Conservation (phyloP, 2,888 invertebrate species). For the Volucella zonaria region DNA sequence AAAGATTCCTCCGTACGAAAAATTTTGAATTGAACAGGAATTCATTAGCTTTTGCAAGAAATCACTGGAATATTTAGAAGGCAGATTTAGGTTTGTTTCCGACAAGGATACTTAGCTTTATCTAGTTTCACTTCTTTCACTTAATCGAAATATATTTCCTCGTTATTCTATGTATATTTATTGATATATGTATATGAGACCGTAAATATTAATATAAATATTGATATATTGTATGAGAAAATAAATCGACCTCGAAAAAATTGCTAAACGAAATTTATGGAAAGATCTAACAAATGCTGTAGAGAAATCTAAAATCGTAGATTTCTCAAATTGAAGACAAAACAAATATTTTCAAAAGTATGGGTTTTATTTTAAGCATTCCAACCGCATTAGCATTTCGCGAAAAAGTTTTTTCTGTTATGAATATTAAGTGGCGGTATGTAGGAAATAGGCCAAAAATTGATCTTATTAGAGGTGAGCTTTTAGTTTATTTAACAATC, state of each 20-base stretch:
- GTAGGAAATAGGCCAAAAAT: slow-evolving; percentile 24
- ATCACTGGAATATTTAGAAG: slow-evolving; percentile 33
- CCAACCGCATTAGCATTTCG: slow-evolving; percentile 27
- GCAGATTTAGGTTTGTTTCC: slow-evolving; percentile 22
- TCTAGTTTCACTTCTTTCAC: slow-evolving; percentile 19
- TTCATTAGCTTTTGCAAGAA: slow-evolving; percentile 40
- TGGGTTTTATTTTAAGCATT: slow-evolving; percentile 38
- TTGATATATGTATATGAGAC: slow-evolving; percentile 17
- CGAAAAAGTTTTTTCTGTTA: slow-evolving; percentile 22
- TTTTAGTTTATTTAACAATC: slow-evolving; percentile 16
- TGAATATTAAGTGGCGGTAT: slow-evolving; percentile 28
- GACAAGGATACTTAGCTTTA: slow-evolving; percentile 7
- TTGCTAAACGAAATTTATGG: slow-evolving; percentile 2
- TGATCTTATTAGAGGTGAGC: slow-evolving; percentile 23
- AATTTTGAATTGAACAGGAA: slow-evolving; percentile 37
- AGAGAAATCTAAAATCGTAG: slow-evolving; percentile 30
- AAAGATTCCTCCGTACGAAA: slow-evolving; percentile 21
- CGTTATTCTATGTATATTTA: slow-evolving; percentile 15
- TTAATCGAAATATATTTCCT: slow-evolving; percentile 13
- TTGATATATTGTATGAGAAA: slow-evolving; percentile 20
- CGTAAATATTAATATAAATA: too few species aligned
- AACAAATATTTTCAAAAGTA: slow-evolving; percentile 35
- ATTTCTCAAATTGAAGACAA: slow-evolving; percentile 32
- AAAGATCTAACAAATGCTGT: not conserved
- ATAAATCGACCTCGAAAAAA: slow-evolving; percentile 11